Conservation (phyloP, 2,797 vertebrate species). For the Premnoplex brunnescens region DNA sequence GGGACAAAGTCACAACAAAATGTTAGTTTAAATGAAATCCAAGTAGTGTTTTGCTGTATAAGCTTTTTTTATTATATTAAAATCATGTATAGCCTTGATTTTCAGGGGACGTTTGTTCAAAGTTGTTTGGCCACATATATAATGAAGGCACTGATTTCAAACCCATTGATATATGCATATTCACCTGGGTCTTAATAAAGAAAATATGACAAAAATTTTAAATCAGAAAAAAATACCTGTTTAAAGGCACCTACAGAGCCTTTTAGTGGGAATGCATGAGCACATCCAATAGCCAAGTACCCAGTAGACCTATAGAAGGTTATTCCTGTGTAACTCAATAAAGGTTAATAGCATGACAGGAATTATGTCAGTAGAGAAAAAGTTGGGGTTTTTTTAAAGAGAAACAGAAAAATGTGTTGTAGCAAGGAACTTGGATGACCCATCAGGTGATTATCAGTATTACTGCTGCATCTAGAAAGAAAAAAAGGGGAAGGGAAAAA, state of each 20-base stretch:
- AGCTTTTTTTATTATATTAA: not conserved
- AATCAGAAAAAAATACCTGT: not conserved
- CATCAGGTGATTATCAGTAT: not conserved
- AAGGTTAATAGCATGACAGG: not conserved
- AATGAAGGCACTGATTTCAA: not conserved
- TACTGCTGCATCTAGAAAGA: not conserved
- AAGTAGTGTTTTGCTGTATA: not conserved
- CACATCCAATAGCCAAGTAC: not conserved
- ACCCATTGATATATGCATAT: accelerated
- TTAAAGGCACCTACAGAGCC: not conserved
- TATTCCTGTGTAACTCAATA: not conserved
- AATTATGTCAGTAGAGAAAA: not conserved
- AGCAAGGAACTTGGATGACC: not conserved
- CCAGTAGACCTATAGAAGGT: not conserved
- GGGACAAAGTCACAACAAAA: not conserved
- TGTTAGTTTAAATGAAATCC: not conserved
- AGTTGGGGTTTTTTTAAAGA: not conserved
- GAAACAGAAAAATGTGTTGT: not conserved
- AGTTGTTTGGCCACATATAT: not conserved
- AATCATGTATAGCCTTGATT: not conserved
- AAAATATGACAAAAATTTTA: not conserved
- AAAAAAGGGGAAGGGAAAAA: accelerated
- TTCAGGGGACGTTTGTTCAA: not conserved
- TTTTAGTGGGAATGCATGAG: not conserved
- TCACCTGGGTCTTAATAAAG: not conserved